These are phyloP conservation scores for Noctilio leporinus DNA, from an alignment of 2,113 vertebrate species.

Conservation along the genomic window DNA sequence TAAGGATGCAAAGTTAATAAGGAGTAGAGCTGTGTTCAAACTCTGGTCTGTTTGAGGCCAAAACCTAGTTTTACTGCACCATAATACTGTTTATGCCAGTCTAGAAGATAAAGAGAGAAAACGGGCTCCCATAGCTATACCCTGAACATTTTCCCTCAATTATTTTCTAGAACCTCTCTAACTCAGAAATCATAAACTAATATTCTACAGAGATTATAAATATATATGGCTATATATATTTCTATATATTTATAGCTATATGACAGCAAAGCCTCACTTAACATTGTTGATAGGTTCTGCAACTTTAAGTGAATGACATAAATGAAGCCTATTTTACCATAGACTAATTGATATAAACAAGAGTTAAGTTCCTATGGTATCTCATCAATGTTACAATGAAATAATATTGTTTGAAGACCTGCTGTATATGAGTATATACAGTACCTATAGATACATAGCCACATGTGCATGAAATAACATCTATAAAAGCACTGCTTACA, in stretches of 20 bases:
- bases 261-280: neutral
- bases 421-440: neutral
- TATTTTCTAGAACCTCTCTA: neutral
- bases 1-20: neutral
- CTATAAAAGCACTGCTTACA: neutral
- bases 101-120: neutral
- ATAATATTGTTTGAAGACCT: neutral
- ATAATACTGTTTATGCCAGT: neutral
- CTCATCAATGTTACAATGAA: neutral
- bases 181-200: slow-evolving; percentile 13
- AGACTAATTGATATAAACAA: neutral
- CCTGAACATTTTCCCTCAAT: neutral
- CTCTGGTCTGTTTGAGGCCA: neutral
- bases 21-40: neutral
- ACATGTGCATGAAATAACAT: neutral
- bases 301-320: neutral
- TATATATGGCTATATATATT: neutral
- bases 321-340: neutral
- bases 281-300: neutral
- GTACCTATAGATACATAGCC: neutral
- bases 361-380: neutral
- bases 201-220: neutral
- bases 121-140: neutral
- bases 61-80: neutral
- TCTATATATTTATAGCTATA: neutral